A percentile compares a stretch with the other conserved stretches of the same genome.
Conservation (phyloP, 2,888 invertebrate genomes). For the Mimumesa dahlbomi region DNA sequence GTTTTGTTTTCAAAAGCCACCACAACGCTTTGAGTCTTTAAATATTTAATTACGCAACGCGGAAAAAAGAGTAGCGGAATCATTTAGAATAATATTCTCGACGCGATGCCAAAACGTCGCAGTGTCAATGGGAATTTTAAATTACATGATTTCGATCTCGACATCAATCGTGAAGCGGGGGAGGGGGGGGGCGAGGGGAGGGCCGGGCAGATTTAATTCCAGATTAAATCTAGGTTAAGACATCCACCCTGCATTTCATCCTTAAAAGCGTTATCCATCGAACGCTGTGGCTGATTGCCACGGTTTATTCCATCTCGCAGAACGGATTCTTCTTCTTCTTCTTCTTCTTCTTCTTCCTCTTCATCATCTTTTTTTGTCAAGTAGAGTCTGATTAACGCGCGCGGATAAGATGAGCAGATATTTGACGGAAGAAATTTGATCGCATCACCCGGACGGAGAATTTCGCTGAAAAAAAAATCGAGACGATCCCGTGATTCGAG, state of each 20-base stretch:
- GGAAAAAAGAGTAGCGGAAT: too few species aligned
- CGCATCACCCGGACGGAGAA: slow-evolving; percentile 39
- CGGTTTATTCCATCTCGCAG: slow-evolving; percentile 21
- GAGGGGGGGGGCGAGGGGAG: too few species aligned
- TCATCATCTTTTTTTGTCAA: too few species aligned
- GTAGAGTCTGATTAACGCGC: slow-evolving; percentile 35
- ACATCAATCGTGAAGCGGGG: too few species aligned
- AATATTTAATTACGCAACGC: too few species aligned
- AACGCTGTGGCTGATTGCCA: slow-evolving; percentile 13
- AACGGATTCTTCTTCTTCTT: too few species aligned
- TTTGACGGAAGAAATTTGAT: slow-evolving; percentile 31
- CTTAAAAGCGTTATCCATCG: slow-evolving; percentile 10
- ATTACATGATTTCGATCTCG: neutral
- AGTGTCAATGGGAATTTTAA: neutral
- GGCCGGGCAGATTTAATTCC: slow-evolving; percentile 13
- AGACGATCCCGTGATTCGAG: slow-evolving; percentile 24
- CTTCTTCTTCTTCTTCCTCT: too few species aligned
- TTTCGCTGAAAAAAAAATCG: slow-evolving; percentile 14
- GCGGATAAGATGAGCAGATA: slow-evolving; percentile 20
- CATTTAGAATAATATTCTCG: too few species aligned
- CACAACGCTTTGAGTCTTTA: too few species aligned
- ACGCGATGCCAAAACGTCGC: neutral
- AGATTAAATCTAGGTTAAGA: slow-evolving; percentile 22
- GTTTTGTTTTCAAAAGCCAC: too few species aligned
- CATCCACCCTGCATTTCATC: neutral